These are phyloP conservation scores for Littorina saxatilis DNA, from an alignment of 1,140 invertebrate genomes.

Conservation along the genomic window DNA sequence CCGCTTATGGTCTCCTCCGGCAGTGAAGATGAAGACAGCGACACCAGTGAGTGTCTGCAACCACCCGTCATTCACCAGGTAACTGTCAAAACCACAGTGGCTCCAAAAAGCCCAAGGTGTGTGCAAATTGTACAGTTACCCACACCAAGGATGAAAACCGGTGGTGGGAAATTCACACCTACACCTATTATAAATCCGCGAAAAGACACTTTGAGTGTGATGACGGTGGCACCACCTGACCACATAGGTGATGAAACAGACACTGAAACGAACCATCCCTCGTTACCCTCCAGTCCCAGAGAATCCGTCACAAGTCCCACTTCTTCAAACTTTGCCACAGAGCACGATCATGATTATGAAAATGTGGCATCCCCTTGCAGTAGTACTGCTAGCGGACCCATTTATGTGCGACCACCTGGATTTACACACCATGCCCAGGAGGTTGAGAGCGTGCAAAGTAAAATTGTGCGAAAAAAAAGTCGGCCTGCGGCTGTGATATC, in stretches of 20 bases:
- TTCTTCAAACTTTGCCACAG: slow-evolving; percentile 58
- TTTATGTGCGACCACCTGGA: slow-evolving; percentile 74
- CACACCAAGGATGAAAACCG: neutral
- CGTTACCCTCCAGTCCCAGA: slow-evolving; percentile 36
- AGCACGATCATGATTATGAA: slow-evolving; percentile 73
- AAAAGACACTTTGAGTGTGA: slow-evolving; percentile 20
- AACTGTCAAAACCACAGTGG: slow-evolving; percentile 5
- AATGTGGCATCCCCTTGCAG: slow-evolving; percentile 71
- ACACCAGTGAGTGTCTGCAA: slow-evolving; percentile 42
- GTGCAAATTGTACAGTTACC: slow-evolving; percentile 11
- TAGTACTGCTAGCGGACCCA: slow-evolving; percentile 75
- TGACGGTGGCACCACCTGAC: neutral
- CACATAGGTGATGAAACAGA: neutral
- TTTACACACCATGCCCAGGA: slow-evolving; percentile 74
- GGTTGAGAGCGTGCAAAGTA: slow-evolving; percentile 45
- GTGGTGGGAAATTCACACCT: slow-evolving; percentile 80
- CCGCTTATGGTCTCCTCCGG: slow-evolving; percentile 63
- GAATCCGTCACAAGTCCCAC: slow-evolving; percentile 33
- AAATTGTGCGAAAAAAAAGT: slow-evolving; percentile 68
- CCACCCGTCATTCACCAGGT: slow-evolving; percentile 27
- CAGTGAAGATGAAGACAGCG: slow-evolving; percentile 61
- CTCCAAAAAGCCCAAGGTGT: slow-evolving; percentile 27
- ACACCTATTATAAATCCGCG: slow-evolving; percentile 70
- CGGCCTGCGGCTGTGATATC: slow-evolving; percentile 58
- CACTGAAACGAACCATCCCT: slow-evolving; percentile 35